Percentiles rank a stretch among this genome's conserved stretches.
Evolutionary conservation across 2,888 invertebrate species (phyloP).

Genomic region (Tanaodytes sp.): DNA sequence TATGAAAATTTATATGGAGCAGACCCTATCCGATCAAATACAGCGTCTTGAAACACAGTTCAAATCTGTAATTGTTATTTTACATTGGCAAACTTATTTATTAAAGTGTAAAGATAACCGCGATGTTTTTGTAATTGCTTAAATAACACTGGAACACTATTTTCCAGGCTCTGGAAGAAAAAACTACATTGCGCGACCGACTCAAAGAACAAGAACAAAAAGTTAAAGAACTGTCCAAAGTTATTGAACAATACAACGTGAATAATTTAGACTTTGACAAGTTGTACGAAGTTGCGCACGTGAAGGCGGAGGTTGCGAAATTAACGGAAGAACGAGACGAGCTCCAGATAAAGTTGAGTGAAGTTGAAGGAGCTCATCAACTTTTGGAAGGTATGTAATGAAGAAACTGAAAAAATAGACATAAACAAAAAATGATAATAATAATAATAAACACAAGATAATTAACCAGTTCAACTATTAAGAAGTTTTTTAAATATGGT

Average conservation of each 20-base stretch:
- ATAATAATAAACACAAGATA: too few species aligned
- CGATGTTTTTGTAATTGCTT: too few species aligned
- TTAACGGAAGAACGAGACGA: conserved; percentile 75
- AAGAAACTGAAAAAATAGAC: too few species aligned
- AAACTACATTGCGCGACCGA: conserved; percentile 59
- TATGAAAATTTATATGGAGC: conserved; percentile 75
- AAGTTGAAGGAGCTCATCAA: conserved; percentile 71
- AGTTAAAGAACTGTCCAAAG: conserved; percentile 64
- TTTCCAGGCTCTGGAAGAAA: conserved; percentile 62
- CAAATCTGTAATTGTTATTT: conserved; percentile 73
- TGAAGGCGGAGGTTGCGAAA: conserved; percentile 77
- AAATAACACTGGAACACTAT: too few species aligned
- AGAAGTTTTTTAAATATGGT: too few species aligned
- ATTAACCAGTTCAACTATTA: too few species aligned
- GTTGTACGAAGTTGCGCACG: conserved; percentile 76
- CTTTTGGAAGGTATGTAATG: conserved; percentile 70
- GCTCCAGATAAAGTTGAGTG: conserved; percentile 65
- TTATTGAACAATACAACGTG: conserved; percentile 64
- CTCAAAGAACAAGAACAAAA: conserved; percentile 67
- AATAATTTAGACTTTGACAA: conserved; percentile 71
- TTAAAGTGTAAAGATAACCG: too few species aligned
- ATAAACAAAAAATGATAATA: too few species aligned
- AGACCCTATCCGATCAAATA: conserved; percentile 75
- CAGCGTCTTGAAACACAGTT: conserved; percentile 75
- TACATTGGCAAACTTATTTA: too few species aligned